phyloP scores from a whole-genome alignment of 2,113 vertebrate genomes.

The Gasterosteus nipponicus region DNA sequence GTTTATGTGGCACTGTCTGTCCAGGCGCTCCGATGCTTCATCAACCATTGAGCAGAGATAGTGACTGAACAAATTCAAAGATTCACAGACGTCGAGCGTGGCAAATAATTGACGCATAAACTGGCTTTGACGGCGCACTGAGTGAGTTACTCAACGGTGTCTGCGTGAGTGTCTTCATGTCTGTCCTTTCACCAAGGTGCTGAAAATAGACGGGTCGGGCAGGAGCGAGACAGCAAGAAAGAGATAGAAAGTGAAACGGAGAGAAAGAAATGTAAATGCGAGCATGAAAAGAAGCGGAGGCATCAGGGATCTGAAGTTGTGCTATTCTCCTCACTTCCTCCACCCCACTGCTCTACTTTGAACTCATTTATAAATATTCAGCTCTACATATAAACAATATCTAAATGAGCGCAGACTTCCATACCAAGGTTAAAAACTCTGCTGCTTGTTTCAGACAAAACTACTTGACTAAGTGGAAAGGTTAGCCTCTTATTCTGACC shows the following conservation, averaged over 20 bases:
- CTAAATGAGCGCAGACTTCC: constrained; percentile 73
- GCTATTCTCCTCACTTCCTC: constrained; percentile 75
- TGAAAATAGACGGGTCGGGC: constrained; percentile 74
- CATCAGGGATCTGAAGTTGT: constrained; percentile 75
- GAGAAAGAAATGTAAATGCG: constrained; percentile 75
- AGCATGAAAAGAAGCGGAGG: constrained; percentile 72
- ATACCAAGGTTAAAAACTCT: constrained; percentile 79
- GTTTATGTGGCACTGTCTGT: constrained; percentile 30
- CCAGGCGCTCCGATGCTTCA: constrained; percentile 48
- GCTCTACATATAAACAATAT: constrained; percentile 73
- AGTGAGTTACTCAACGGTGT: constrained; percentile 50
- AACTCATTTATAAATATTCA: constrained; percentile 81
- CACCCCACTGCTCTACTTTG: constrained; percentile 77
- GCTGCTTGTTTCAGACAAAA: constrained; percentile 64
- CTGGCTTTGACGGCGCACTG: constrained; percentile 40
- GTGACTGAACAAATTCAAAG: constrained; percentile 52
- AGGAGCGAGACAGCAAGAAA: constrained; percentile 58
- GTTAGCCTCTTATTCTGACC: constrained; percentile 68
- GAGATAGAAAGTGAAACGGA: constrained; percentile 58
- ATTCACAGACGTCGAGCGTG: constrained; percentile 26
- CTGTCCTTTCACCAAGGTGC: constrained; percentile 53
- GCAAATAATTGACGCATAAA: constrained; percentile 58
- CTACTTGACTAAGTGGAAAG: constrained; percentile 67
- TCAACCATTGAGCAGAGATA: constrained; percentile 39
- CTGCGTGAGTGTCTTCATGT: constrained; percentile 50